These are phyloP conservation scores for Coregonus sp. DNA, from an alignment of 2,797 vertebrate species.

Conservation along the genomic window DNA sequence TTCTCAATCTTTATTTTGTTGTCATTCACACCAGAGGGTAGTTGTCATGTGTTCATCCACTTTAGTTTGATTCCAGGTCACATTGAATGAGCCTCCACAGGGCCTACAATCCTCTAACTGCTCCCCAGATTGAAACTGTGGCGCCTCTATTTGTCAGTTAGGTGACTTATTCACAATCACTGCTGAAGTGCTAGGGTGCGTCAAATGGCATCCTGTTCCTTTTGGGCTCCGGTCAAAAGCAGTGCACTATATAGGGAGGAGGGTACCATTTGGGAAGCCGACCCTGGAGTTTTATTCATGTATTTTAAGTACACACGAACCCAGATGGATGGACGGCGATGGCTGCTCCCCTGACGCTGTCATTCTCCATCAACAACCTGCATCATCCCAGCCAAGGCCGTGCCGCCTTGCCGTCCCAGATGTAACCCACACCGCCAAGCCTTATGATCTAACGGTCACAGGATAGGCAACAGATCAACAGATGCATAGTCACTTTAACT, in stretches of 20 bases:
- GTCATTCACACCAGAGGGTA: too few relatives aligned
- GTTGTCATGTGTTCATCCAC: neutral
- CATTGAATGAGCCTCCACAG: too few relatives aligned
- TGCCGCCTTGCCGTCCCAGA: neutral
- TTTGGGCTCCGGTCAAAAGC: neutral
- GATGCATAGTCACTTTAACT: too few relatives aligned
- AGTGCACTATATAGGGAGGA: neutral
- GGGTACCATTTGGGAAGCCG: too few relatives aligned
- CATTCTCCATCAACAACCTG: constrained; percentile 52
- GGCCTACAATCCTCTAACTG: too few relatives aligned
- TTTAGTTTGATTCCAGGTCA: neutral
- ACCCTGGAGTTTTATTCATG: constrained; percentile 48
- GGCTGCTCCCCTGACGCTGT: constrained; percentile 45
- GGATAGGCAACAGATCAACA: neutral
- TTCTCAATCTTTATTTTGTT: too few relatives aligned
- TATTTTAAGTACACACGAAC: constrained; percentile 43
- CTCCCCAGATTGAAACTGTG: neutral
- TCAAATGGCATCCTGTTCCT: neutral
- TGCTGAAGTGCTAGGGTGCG: neutral
- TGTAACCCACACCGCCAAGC: neutral
- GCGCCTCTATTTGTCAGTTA: neutral
- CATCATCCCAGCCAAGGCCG: constrained; percentile 61
- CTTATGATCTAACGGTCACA: neutral
- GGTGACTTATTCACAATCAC: neutral
- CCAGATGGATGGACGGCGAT: constrained; percentile 50